Base-by-base conservation (phyloP, 2,888 invertebrate species). In the Odontocolon sp. region DNA sequence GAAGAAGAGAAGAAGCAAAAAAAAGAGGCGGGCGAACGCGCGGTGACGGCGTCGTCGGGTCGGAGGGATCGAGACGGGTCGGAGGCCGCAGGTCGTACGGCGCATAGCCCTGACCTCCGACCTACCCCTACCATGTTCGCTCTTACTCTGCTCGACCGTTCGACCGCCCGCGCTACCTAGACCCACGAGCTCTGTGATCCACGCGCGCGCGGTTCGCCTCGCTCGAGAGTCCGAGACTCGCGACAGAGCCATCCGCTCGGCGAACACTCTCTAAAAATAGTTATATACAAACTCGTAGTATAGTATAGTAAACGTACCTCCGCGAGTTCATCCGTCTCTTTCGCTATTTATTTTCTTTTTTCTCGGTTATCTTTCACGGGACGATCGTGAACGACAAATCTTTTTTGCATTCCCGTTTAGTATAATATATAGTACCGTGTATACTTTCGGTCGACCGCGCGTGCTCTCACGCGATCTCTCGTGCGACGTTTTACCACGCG, bases 41-140 rank as follows among this genome's bases (percentile, higher is more conserved):
- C 45, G 63, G 67, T 61, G 72, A 78, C 77, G 75, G 78, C 76
- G 76, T 78, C 67, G 76, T 72, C 57, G 76, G 87, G 86, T 88
- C 85, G 83, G 84, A 77, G 83, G 84, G 87, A 84, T 89, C 88
- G 83, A 82, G 85, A 83, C 73, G 86, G 85, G 86, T 88, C 88
- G 83, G 71, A 84, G 88, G 89, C 89, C 86, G 84, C 82, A 84
- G 88, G 86, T 87, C 88, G 85, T 87, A 85, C 86, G 85, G 85
- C 87, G 85, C 87, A 86, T 87, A 89, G 88, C 89, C 89, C 87
- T 89, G 90, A 89, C 89, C 86, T 84, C 81, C 80, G 86, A 86
- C 85, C 85, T 84, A 83, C 81, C 82, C 85, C 84, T 82, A 80
- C 82, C 81, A 57, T 54, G 26, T 69, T n/a, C 14, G 59, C 61